Conservation (phyloP, 1,140 invertebrate species). For the Hypothenemus hampei region DNA sequence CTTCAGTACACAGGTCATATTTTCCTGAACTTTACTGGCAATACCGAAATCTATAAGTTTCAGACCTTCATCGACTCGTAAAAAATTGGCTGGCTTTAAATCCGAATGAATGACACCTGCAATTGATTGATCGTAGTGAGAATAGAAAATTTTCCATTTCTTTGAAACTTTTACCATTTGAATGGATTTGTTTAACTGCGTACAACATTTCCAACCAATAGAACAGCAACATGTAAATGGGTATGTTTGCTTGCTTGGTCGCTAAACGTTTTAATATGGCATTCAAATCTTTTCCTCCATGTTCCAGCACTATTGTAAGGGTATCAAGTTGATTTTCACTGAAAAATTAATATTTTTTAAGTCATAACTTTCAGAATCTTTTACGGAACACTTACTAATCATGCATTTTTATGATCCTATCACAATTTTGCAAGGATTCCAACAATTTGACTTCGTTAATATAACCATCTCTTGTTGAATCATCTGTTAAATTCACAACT, state of each 20-base stretch:
- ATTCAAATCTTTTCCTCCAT: slow-evolving; percentile 85
- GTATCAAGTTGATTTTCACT: slow-evolving; percentile 57
- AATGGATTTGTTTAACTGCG: slow-evolving; percentile 87
- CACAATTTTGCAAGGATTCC: slow-evolving; percentile 74
- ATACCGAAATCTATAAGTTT: slow-evolving; percentile 99
- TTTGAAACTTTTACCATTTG: slow-evolving; percentile 60
- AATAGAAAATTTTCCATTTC: background rate
- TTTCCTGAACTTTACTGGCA: slow-evolving; percentile 80
- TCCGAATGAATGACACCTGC: slow-evolving; percentile 92
- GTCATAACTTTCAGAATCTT: background rate
- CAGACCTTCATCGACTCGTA: slow-evolving; percentile 78
- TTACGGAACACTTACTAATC: slow-evolving; percentile 71
- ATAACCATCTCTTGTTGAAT: slow-evolving; percentile 65
- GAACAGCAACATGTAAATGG: slow-evolving; percentile 70
- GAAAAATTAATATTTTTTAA: slow-evolving; percentile 21
- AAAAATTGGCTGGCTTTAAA: slow-evolving; percentile 95
- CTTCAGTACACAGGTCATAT: slow-evolving; percentile 86
- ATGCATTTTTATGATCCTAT: slow-evolving; percentile 78
- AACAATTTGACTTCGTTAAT: slow-evolving; percentile 87
- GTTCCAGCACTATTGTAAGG: slow-evolving; percentile 88
- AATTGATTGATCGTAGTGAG: slow-evolving; percentile 30
- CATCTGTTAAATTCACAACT: slow-evolving; percentile 63
- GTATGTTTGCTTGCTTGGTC: slow-evolving; percentile 54
- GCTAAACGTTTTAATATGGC: slow-evolving; percentile 62
- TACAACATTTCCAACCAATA: slow-evolving; percentile 94